Conservation (phyloP, 2,113 vertebrate species). For the Phylloscopus trochiloides region DNA sequence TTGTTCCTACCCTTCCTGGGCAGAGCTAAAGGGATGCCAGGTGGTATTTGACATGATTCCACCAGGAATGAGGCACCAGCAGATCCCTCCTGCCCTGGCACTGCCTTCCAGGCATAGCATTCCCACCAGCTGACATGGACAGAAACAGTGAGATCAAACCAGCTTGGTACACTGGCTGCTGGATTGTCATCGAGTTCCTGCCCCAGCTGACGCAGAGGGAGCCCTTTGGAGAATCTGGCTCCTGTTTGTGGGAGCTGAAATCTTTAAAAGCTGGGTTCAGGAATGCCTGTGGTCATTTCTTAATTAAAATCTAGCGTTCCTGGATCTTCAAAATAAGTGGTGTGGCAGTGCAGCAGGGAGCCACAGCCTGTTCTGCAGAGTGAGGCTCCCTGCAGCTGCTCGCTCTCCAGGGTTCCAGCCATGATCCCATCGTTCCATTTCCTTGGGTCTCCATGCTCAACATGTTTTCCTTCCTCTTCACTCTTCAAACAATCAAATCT, state of each 20-base stretch:
- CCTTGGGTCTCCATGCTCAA: neutral
- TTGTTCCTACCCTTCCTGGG: neutral
- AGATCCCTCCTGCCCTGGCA: neutral
- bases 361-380: neutral
- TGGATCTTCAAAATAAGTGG: neutral
- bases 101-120: neutral
- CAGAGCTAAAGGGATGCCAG: neutral
- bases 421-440: rapidly evolving
- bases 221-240: neutral
- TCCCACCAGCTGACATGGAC: neutral
- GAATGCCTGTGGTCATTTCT: neutral
- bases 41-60: neutral
- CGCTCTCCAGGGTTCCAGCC: rapidly evolving
- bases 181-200: neutral
- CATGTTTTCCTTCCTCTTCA: neutral
- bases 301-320: neutral
- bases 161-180: neutral
- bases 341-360: neutral
- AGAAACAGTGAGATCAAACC: neutral
- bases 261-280: neutral
- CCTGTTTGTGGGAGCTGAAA: neutral
- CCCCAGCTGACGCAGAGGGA: neutral
- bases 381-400: neutral
- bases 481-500: neutral
- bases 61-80: neutral